A percentile compares a stretch with the other conserved stretches of the same genome.
phyloP scores from a whole-genome alignment of 2,797 vertebrate species.

The Synanceia verrucosa region DNA sequence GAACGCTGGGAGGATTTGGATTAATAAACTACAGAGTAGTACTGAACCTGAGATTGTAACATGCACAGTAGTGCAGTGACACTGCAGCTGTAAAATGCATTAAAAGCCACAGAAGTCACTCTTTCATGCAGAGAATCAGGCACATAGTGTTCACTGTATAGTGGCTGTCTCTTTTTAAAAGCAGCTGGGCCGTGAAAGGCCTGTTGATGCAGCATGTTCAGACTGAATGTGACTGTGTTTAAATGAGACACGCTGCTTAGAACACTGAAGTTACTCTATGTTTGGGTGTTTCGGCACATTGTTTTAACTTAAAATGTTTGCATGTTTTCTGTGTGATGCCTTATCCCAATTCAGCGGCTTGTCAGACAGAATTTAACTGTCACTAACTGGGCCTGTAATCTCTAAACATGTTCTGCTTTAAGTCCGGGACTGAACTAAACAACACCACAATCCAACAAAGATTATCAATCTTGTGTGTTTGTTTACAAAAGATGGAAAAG shows the following conservation, averaged over 20 bases:
- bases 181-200: constrained; percentile 12
- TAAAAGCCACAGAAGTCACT: constrained; percentile 8
- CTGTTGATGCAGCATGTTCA: constrained; percentile 24
- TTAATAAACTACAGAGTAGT: background rate
- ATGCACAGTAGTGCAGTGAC: background rate
- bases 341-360: no score
- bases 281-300: background rate
- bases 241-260: background rate
- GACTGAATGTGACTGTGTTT: constrained; percentile 8
- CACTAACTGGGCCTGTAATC: constrained; percentile 6
- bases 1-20: constrained; percentile 12
- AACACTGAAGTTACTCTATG: no score
- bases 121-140: constrained; percentile 1
- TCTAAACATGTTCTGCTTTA: constrained; percentile 10
- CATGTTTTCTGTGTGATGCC: no score
- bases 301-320: background rate
- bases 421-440: background rate
- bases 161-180: constrained; percentile 2
- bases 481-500: constrained; percentile 22
- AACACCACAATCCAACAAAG: background rate
- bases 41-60: background rate
- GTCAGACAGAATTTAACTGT: background rate
- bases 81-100: background rate
- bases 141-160: constrained; percentile 19
- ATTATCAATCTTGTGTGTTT: constrained; percentile 24